These are phyloP conservation scores for Drosophila lutescens DNA, from an alignment of 2,888 invertebrate species.

Conservation along the genomic window DNA sequence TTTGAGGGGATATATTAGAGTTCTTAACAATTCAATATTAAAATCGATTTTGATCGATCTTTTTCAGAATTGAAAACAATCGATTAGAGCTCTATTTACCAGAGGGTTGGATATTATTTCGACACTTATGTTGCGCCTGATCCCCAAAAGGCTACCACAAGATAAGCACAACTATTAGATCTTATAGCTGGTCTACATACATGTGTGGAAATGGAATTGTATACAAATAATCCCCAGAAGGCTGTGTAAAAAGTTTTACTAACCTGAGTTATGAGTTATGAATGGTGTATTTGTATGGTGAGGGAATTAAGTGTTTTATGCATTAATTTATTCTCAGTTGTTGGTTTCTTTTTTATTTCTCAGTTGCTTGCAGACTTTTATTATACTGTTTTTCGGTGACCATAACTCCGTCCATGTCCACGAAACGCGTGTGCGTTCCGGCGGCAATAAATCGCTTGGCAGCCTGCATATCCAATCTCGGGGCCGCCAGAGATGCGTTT, in stretches of 20 bases:
- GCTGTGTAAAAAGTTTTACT: background rate
- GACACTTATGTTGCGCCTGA: too few species aligned
- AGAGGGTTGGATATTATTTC: too few species aligned
- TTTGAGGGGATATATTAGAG: too few species aligned
- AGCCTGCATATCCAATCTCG: slow-evolving; percentile 54
- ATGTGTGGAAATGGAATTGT: too few species aligned
- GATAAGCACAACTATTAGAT: too few species aligned
- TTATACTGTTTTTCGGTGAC: slow-evolving; percentile 42
- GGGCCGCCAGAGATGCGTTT: slow-evolving; percentile 32
- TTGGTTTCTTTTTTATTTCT: background rate
- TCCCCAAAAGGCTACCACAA: too few species aligned
- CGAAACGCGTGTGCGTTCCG: slow-evolving; percentile 59
- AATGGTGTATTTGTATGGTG: background rate
- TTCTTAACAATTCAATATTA: too few species aligned
- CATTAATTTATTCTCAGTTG: background rate
- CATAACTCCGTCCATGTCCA: slow-evolving; percentile 44
- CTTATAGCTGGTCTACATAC: too few species aligned
- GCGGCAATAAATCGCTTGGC: slow-evolving; percentile 60
- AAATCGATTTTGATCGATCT: too few species aligned
- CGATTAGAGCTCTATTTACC: too few species aligned
- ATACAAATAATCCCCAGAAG: too few species aligned
- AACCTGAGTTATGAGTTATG: background rate
- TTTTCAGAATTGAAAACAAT: too few species aligned
- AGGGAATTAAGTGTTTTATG: background rate
- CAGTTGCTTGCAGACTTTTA: background rate